Percentiles rank a stretch among this genome's conserved stretches.
phyloP scores from a whole-genome alignment of 2,888 invertebrate species.

The Ochlodes sylvanus region DNA sequence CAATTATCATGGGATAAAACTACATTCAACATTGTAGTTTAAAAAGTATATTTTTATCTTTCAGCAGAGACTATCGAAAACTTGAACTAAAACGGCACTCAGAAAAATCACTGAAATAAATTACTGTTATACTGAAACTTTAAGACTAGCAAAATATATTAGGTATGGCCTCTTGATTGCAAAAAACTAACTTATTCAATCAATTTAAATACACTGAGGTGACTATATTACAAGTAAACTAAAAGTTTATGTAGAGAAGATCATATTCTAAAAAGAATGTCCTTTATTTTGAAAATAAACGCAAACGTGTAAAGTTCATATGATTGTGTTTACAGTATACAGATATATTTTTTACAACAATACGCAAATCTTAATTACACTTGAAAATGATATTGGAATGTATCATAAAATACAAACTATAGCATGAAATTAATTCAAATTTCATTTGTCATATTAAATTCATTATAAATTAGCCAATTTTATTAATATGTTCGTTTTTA shows the following conservation, averaged over 20 bases:
- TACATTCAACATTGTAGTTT: background rate
- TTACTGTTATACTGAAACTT: slow-evolving; percentile 31
- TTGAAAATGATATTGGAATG: slow-evolving; percentile 51
- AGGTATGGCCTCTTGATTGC: slow-evolving; percentile 68
- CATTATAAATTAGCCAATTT: slow-evolving; percentile 10
- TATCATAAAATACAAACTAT: slow-evolving; percentile 48
- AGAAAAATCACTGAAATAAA: slow-evolving; percentile 19
- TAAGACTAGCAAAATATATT: slow-evolving; percentile 60
- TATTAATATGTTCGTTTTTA: background rate
- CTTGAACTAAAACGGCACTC: background rate
- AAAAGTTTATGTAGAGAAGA: background rate
- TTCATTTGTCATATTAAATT: slow-evolving; percentile 42
- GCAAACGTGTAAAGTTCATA: no score
- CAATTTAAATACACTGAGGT: slow-evolving; percentile 18
- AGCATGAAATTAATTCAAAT: slow-evolving; percentile 41
- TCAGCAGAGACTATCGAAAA: no score
- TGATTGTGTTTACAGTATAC: no score
- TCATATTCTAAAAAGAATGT: no score
- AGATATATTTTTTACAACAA: background rate
- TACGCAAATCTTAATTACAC: slow-evolving; percentile 1
- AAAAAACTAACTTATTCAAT: slow-evolving; percentile 33
- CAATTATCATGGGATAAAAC: no score
- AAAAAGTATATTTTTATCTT: background rate
- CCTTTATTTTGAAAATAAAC: no score
- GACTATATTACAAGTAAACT: background rate